These are phyloP conservation scores for Gymnobelideus leadbeateri DNA, from an alignment of 2,113 vertebrate species.

Conservation along the genomic window DNA sequence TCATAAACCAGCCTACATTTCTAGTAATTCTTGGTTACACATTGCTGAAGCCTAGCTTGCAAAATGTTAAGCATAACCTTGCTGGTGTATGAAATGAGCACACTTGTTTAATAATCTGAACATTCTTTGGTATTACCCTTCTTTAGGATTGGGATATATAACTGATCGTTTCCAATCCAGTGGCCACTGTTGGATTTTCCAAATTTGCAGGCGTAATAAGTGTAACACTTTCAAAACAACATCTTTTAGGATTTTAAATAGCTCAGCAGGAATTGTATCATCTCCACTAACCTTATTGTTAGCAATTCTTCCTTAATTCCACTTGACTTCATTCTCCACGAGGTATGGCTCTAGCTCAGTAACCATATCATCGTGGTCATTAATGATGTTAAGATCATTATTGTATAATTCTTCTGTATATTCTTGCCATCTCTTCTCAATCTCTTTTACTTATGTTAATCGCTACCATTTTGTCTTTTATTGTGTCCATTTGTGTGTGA, in stretches of 20 bases:
- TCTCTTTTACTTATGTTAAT: background rate
- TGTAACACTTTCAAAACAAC: background rate
- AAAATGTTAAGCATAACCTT: background rate
- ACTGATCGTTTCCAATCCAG: background rate
- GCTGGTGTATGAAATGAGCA: background rate
- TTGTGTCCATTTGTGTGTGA: background rate
- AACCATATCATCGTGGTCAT: background rate
- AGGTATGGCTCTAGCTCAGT: background rate
- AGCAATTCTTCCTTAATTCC: background rate
- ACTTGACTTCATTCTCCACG: background rate
- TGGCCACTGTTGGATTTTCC: background rate
- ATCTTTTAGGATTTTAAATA: background rate
- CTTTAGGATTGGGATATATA: background rate
- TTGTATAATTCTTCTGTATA: background rate
- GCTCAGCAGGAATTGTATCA: background rate
- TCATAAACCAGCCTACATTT: background rate
- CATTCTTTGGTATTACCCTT: background rate
- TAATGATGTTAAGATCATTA: background rate
- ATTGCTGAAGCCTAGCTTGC: background rate
- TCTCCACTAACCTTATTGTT: background rate
- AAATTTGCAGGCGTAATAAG: background rate
- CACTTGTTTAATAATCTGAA: background rate
- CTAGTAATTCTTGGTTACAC: background rate
- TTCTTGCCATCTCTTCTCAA: background rate
- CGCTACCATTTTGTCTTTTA: background rate